Evolutionary conservation across 2,797 vertebrate genomes (phyloP).

Genomic region (Epinephelus awoara): DNA sequence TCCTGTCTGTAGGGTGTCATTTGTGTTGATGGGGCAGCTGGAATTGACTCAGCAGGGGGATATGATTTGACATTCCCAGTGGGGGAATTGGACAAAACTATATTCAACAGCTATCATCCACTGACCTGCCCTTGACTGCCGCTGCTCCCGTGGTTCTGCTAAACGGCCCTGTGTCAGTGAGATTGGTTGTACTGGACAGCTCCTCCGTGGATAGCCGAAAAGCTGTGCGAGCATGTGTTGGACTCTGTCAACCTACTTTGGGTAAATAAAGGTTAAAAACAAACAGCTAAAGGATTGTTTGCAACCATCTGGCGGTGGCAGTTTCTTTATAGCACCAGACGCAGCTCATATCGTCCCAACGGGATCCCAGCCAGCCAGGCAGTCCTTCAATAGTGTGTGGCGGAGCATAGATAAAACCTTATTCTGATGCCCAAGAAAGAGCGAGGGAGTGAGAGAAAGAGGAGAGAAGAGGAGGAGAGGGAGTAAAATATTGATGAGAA

Average conservation of each 20-base stretch:
- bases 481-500: slow-evolving; percentile 81
- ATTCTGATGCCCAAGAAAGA: slow-evolving; percentile 70
- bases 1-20: slow-evolving; percentile 55
- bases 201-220: slow-evolving; percentile 44
- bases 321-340: slow-evolving; percentile 68
- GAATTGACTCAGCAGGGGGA: slow-evolving; percentile 62
- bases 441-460: slow-evolving; percentile 19
- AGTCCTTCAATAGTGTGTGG: slow-evolving; percentile 74
- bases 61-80: slow-evolving; percentile 47
- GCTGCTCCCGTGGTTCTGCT: slow-evolving; percentile 26
- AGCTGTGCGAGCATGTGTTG: slow-evolving; percentile 33
- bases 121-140: slow-evolving; percentile 63
- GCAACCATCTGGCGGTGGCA: slow-evolving; percentile 77
- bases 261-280: slow-evolving; percentile 71
- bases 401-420: slow-evolving; percentile 80
- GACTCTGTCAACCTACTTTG: slow-evolving; percentile 48
- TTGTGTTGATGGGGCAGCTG: slow-evolving; percentile 65
- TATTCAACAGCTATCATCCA: slow-evolving; percentile 48
- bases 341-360: slow-evolving; percentile 69
- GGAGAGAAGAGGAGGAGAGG: slow-evolving; percentile 43
- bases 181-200: slow-evolving; percentile 36
- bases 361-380: slow-evolving; percentile 68
- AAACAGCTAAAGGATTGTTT: slow-evolving; percentile 71
- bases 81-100: slow-evolving; percentile 53
- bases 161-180: slow-evolving; percentile 59